A percentile compares a stretch with the other conserved stretches of the same genome.
phyloP scores from a whole-genome alignment of 2,113 vertebrate species.

The Baryphthengus martii region DNA sequence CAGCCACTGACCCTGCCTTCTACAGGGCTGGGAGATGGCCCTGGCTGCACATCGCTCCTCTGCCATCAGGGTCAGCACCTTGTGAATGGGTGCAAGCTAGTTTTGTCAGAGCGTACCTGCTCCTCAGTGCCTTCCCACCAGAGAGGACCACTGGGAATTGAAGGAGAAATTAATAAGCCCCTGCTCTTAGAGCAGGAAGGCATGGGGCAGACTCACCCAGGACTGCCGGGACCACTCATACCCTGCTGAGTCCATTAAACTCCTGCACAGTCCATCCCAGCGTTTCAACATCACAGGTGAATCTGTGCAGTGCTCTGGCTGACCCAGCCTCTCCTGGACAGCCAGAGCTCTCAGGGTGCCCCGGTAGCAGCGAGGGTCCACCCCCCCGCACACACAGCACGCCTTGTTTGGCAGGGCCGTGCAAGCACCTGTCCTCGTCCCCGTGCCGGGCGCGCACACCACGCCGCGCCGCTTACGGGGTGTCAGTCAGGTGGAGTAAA shows the following conservation, averaged over 20 bases:
- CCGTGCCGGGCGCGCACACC: accelerated
- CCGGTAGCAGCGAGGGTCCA: background rate
- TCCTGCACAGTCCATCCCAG: background rate
- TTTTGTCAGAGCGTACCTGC: background rate
- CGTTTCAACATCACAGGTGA: background rate
- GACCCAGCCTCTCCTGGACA: background rate
- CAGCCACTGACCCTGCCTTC: background rate
- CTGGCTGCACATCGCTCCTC: background rate
- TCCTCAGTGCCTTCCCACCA: background rate
- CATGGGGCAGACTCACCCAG: too few relatives aligned
- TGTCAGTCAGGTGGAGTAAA: background rate
- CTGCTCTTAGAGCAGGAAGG: too few relatives aligned
- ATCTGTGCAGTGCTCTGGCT: background rate
- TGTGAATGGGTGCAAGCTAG: background rate
- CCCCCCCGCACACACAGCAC: accelerated
- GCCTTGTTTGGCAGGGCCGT: accelerated
- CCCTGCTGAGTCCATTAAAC: background rate
- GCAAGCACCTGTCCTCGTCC: accelerated
- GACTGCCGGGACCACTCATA: background rate
- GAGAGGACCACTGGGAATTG: background rate
- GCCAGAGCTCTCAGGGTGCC: background rate
- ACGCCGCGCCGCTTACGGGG: accelerated
- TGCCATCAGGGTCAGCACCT: background rate
- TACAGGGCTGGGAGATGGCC: background rate
- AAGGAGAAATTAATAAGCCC: too few relatives aligned